A percentile compares a stretch with the other conserved stretches of the same genome.
phyloP scores from a whole-genome alignment of 2,797 vertebrate species.

The Tolypeutes matacus region DNA sequence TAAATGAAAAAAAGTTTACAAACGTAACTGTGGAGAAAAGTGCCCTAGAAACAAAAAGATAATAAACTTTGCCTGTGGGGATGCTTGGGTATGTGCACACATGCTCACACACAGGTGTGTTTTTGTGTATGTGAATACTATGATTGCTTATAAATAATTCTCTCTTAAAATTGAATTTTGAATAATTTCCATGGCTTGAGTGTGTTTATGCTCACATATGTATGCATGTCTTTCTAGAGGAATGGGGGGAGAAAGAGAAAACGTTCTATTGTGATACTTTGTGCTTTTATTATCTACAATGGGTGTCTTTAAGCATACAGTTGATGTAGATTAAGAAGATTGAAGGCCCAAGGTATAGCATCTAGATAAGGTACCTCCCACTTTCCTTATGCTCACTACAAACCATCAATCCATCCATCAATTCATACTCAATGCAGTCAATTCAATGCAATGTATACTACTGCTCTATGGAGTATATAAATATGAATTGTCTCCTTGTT shows the following conservation, averaged over 20 bases:
- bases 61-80: too few relatives aligned
- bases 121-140: too few relatives aligned
- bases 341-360: background rate
- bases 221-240: background rate
- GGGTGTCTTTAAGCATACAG: background rate
- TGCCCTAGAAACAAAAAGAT: slow-evolving; percentile 1
- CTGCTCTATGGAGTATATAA: too few relatives aligned
- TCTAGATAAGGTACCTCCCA: background rate
- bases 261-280: background rate
- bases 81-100: too few relatives aligned
- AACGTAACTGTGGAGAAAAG: background rate
- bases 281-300: background rate
- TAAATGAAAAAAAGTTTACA: background rate
- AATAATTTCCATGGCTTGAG: background rate
- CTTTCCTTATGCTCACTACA: background rate
- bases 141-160: background rate
- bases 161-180: background rate
- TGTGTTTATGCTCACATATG: background rate
- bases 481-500: too few relatives aligned
- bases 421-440: too few relatives aligned
- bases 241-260: background rate
- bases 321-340: background rate
- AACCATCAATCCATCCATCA: background rate
- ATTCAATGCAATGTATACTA: too few relatives aligned
- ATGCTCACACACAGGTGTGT: too few relatives aligned